Percentiles rank a stretch among this genome's conserved stretches.
Evolutionary conservation across 2,113 vertebrate species (phyloP).

Genomic region (Xenopus tropicalis): UCB_Xtro_10.0 CM004444.2:131533001-131533500

Average conservation of each 20-base stretch:
- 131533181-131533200: conserved; percentile 12
- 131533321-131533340: conserved; percentile 30
- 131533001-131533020: too few relatives aligned
- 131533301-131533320: conserved; percentile 36
- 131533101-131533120: not conserved
- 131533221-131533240: conserved; percentile 19
- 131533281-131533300: conserved; percentile 33
- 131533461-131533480: conserved; percentile 10
- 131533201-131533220: conserved; percentile 1
- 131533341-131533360: conserved; percentile 15
- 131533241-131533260: conserved; percentile 19
- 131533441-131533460: conserved; percentile 3
- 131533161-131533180: not conserved
- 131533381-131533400: conserved; percentile 13
- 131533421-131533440: conserved; percentile 2
- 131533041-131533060: too few relatives aligned
- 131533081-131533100: too few relatives aligned
- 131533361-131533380: conserved; percentile 4
- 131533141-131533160: not conserved
- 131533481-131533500: not conserved
- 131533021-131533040: too few relatives aligned
- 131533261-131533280: conserved; percentile 35
- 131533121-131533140: not conserved
- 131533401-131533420: conserved; percentile 3
- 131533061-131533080: too few relatives aligned